Evolutionary conservation across 2,888 invertebrate species (phyloP), one percentile per base, ranked within the genome.

Genomic region (Antheraea assamensis): DNA sequence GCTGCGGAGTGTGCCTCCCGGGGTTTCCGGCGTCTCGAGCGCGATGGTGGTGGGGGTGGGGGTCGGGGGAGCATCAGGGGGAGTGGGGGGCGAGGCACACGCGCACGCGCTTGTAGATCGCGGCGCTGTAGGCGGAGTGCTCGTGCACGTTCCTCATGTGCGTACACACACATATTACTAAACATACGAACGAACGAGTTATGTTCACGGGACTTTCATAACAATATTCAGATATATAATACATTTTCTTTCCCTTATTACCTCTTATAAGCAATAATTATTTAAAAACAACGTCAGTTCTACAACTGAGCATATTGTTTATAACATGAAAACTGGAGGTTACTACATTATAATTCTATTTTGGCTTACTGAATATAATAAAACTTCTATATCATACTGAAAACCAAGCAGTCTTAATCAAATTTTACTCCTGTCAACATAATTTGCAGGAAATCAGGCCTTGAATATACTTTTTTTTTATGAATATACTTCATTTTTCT

Each of bases 101-200:
- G 82, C 86, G 1, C 88, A 86, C 75, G 81, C 85, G 64, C 79
- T 84, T 47, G 76, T 96, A 71, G 97, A 97, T 88, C 96, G 78
- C 96, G 76, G 96, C 96, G 92, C 97, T 47, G 97, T 98, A 75
- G 97, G 98, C 78, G 98, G 98, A 74, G 98, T 98, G 78, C 95
- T 98, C 84, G 98, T 98, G 80, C 98, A 98, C 89, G 98, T 98
- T 98, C 98, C 98, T 80, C 98, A 98, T 95, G 98, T 98, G 95
- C 95, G 97, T 96, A 86, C 82, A 71, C 35, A 55, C 55, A 30
- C 30, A 17, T 0, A 7, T 19, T 98, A 98, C 98, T 98, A 98
- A 80, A 98, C 95, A 98, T 98, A 95, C 95, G 97, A 96, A 86
- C 82, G 49, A n/a, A 55, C 58, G 21, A 24, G n/a, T 7, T 17